Conservation (phyloP, 2,113 vertebrate genomes). For the Prunella fulvescens region DNA sequence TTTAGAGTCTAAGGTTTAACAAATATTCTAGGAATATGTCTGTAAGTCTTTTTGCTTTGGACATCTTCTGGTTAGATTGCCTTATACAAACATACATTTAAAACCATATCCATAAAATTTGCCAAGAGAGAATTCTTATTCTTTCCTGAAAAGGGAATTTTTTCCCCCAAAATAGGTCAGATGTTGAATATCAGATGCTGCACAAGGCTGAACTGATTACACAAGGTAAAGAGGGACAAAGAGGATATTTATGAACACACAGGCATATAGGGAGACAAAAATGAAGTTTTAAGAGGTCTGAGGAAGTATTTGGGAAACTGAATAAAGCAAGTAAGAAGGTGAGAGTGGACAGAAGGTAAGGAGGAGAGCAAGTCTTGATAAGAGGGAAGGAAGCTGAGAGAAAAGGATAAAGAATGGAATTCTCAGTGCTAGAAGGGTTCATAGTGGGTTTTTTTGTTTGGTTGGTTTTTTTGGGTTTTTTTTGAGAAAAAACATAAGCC, state of each 20-base stretch:
- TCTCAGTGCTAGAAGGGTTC: neutral
- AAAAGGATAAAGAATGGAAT: neutral
- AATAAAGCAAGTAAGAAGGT: neutral
- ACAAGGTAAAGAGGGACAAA: neutral
- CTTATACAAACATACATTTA: neutral
- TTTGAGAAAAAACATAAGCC: neutral
- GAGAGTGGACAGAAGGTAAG: neutral
- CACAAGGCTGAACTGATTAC: neutral
- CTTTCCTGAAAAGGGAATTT: neutral
- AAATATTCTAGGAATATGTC: neutral
- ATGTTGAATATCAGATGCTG: neutral
- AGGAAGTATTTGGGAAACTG: neutral
- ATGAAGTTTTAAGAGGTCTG: neutral
- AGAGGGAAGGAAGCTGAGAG: neutral
- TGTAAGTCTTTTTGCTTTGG: neutral
- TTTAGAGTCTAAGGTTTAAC: neutral
- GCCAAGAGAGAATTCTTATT: neutral
- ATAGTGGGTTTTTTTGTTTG: too few species aligned
- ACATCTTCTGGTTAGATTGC: neutral
- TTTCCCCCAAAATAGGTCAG: neutral
- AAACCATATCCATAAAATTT: neutral
- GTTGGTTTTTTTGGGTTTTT: too few species aligned
- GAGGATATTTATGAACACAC: neutral
- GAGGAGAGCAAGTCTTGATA: rapidly evolving
- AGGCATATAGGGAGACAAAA: neutral